Conservation (phyloP, 2,888 invertebrate species). For the Orthonychiurus folsomi region DNA sequence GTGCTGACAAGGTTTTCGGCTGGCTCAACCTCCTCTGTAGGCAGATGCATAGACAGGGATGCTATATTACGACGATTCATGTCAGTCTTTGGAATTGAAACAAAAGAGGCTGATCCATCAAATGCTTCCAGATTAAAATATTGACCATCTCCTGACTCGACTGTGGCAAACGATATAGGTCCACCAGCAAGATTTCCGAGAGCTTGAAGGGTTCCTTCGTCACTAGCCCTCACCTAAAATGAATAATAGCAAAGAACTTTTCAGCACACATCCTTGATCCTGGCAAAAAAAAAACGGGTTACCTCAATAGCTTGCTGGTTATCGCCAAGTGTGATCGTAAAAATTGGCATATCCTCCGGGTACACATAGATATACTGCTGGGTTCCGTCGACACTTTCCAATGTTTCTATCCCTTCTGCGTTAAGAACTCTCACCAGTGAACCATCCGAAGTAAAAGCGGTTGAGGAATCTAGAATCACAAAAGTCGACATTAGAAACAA, state of each 20-base stretch:
- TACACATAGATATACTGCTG: constrained; percentile 9
- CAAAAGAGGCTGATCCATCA: not conserved
- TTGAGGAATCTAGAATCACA: not conserved
- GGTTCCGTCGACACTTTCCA: not conserved
- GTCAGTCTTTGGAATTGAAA: too few species aligned
- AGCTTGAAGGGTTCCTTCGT: constrained; percentile 3
- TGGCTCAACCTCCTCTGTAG: too few species aligned
- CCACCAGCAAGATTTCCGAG: not conserved
- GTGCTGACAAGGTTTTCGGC: too few species aligned
- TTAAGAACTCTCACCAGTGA: not conserved
- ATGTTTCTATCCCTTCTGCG: not conserved
- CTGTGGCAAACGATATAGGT: not conserved
- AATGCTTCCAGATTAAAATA: not conserved
- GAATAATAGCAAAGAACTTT: not conserved
- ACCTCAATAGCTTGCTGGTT: constrained; percentile 9
- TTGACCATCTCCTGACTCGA: not conserved
- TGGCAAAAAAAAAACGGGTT: not conserved
- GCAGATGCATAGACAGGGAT: too few species aligned
- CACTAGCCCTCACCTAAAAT: not conserved
- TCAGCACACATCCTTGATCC: too few species aligned
- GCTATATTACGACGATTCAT: too few species aligned
- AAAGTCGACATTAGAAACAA: too few species aligned
- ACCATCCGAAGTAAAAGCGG: not conserved
- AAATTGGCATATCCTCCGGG: constrained; percentile 11
- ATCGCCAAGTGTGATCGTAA: constrained; percentile 8